Evolutionary conservation across 2,797 vertebrate species (phyloP).

Genomic region (Chanos chanos): DNA sequence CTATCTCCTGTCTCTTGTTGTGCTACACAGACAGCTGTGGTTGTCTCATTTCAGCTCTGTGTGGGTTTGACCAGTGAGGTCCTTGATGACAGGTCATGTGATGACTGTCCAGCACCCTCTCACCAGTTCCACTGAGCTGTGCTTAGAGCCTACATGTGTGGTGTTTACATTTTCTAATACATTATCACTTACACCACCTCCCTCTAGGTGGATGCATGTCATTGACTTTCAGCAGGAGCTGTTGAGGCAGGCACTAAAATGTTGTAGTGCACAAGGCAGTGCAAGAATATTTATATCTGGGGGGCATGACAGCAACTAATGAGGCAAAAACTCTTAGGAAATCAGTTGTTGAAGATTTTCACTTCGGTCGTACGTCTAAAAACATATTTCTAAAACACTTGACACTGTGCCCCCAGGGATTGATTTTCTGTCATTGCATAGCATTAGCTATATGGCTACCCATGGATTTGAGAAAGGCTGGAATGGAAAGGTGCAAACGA

Average conservation of each 20-base stretch:
- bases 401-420: conserved; percentile 24
- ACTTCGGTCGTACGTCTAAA: conserved; percentile 11
- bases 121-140: conserved; percentile 10
- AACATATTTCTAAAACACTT: conserved; percentile 36
- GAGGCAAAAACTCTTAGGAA: conserved; percentile 10
- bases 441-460: conserved; percentile 28
- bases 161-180: conserved; percentile 30
- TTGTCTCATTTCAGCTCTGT: conserved; percentile 28
- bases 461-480: conserved; percentile 32
- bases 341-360: neutral
- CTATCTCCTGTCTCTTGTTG: conserved; percentile 19
- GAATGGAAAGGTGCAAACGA: conserved; percentile 52
- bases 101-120: conserved; percentile 28
- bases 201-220: conserved; percentile 9
- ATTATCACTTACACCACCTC: conserved; percentile 18
- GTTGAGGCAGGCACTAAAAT: conserved; percentile 54
- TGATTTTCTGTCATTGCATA: conserved; percentile 27
- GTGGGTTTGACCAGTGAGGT: conserved; percentile 22
- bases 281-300: conserved; percentile 23
- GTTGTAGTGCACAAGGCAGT: conserved; percentile 47
- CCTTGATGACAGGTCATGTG: conserved; percentile 31
- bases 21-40: conserved; percentile 34
- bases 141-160: conserved; percentile 19
- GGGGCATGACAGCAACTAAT: conserved; percentile 25
- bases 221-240: conserved; percentile 43